Conservation (phyloP, 1,140 invertebrate genomes). For the Drosophila sturtevanti region DNA sequence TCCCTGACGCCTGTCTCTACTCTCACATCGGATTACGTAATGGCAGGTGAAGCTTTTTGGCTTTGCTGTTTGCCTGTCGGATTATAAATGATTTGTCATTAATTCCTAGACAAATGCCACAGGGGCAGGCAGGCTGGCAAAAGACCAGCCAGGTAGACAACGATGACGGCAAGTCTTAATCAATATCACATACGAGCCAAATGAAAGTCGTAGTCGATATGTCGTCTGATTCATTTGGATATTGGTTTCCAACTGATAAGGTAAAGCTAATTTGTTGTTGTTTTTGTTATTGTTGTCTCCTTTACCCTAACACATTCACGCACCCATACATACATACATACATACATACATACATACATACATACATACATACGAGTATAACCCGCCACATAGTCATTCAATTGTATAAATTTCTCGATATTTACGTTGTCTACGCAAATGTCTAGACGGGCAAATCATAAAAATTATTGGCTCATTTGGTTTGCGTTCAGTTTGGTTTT, state of each 20-base stretch:
- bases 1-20: background rate
- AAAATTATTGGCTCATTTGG: slow-evolving; percentile 29
- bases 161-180: slow-evolving; percentile 2
- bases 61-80: slow-evolving; percentile 64
- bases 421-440: slow-evolving; percentile 12
- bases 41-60: slow-evolving; percentile 55
- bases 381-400: background rate
- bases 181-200: background rate
- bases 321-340: background rate
- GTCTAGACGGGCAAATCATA: slow-evolving; percentile 23
- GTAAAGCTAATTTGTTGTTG: background rate
- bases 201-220: background rate
- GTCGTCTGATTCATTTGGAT: slow-evolving; percentile 10
- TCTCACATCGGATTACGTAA: slow-evolving; percentile 45
- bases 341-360: background rate
- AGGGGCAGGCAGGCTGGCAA: slow-evolving; percentile 36
- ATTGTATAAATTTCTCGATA: slow-evolving; percentile 10
- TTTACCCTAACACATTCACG: background rate
- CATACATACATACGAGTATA: background rate
- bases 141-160: slow-evolving; percentile 14
- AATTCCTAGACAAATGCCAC: slow-evolving; percentile 49
- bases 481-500: background rate
- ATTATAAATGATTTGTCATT: slow-evolving; percentile 75
- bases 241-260: slow-evolving; percentile 7
- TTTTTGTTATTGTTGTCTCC: background rate